These are phyloP conservation scores for Oreochromis spilurus DNA, from an alignment of 2,113 vertebrate genomes.

Conservation along the genomic window DNA sequence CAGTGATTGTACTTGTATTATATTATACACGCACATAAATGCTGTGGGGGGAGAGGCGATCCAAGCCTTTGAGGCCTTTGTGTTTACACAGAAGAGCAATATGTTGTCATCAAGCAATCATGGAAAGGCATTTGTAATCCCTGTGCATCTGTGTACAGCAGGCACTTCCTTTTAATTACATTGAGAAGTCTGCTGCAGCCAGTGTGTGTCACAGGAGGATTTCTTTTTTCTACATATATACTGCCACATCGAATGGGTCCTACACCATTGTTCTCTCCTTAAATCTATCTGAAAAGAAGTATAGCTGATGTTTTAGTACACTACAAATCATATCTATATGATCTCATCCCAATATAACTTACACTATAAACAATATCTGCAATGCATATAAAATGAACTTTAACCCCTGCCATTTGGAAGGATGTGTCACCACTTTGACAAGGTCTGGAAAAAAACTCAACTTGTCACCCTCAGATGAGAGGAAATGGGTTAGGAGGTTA, in stretches of 20 bases:
- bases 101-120: constrained; percentile 33
- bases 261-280: not conserved
- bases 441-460: not conserved
- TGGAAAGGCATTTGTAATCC: constrained; percentile 42
- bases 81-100: constrained; percentile 45
- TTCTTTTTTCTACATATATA: not conserved
- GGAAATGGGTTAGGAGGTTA: not conserved
- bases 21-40: not conserved
- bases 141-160: not conserved
- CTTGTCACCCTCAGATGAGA: not conserved
- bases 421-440: not conserved
- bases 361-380: not conserved
- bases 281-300: not conserved
- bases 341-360: not conserved
- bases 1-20: constrained; percentile 58
- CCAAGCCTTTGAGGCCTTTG: constrained; percentile 44
- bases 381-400: not conserved
- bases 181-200: not conserved
- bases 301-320: not conserved
- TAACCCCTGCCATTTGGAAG: not conserved
- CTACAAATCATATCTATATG: not conserved
- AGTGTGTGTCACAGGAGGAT: not conserved
- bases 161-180: constrained; percentile 22
- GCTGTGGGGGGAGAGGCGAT: constrained; percentile 16
- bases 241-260: not conserved